Conservation (phyloP, 2,113 vertebrate species). For the Mormyrus lacerda region DNA sequence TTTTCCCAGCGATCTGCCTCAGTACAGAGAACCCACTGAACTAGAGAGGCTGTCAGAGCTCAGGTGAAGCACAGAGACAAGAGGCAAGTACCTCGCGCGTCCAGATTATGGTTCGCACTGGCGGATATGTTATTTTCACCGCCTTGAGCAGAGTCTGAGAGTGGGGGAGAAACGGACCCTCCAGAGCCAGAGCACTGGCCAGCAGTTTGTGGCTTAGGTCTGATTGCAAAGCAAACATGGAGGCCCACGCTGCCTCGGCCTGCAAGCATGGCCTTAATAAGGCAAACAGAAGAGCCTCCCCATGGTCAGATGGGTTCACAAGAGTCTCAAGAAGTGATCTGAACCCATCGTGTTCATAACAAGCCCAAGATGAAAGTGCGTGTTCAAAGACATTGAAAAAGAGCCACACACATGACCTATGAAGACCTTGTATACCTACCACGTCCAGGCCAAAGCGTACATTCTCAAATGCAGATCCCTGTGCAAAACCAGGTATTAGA, state of each 20-base stretch:
- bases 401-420: not conserved
- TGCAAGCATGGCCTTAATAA: constrained; percentile 48
- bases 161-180: constrained; percentile 48
- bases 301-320: constrained; percentile 51
- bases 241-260: constrained; percentile 43
- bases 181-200: constrained; percentile 16
- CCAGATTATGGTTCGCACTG: not conserved
- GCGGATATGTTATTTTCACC: not conserved
- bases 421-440: not conserved
- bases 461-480: constrained; percentile 30
- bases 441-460: not conserved
- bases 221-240: constrained; percentile 61
- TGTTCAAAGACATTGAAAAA: constrained; percentile 12
- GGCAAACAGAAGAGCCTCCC: constrained; percentile 35
- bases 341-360: not conserved
- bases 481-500: not conserved
- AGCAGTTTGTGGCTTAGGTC: constrained; percentile 50
- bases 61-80: not conserved
- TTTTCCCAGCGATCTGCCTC: not conserved
- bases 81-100: not conserved
- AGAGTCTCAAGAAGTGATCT: constrained; percentile 34
- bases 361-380: constrained; percentile 22
- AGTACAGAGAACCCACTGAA: not conserved
- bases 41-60: not conserved
- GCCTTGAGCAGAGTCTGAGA: not conserved